Conservation (phyloP, 2,113 vertebrate genomes). For the Lagopus muta region DNA sequence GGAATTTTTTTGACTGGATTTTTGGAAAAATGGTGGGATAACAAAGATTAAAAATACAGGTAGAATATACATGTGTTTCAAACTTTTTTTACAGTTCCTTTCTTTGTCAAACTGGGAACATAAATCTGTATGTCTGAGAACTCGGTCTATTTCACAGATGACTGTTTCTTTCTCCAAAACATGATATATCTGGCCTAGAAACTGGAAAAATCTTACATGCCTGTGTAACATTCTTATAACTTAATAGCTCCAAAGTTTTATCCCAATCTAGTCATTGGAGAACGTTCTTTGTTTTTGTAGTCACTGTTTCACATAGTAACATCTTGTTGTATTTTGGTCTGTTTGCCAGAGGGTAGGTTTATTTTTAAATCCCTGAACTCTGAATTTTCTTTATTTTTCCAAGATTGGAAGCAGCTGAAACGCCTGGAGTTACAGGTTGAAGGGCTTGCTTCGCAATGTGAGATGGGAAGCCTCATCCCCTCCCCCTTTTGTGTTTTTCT, state of each 20-base stretch:
- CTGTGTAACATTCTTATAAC: slow-evolving; percentile 77
- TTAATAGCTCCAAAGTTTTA: slow-evolving; percentile 74
- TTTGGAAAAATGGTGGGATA: slow-evolving; percentile 14
- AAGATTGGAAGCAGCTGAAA: slow-evolving; percentile 88
- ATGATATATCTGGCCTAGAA: slow-evolving; percentile 70
- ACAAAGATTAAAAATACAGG: slow-evolving; percentile 19
- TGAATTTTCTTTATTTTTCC: slow-evolving; percentile 87
- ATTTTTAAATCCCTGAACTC: slow-evolving; percentile 89
- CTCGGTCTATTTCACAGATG: slow-evolving; percentile 41
- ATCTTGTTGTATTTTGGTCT: slow-evolving; percentile 87
- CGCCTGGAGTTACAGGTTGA: slow-evolving; percentile 86
- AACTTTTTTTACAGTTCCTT: slow-evolving; percentile 18
- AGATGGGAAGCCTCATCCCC: slow-evolving; percentile 77
- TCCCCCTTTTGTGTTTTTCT: slow-evolving; percentile 80
- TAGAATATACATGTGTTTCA: slow-evolving; percentile 10
- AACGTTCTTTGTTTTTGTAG: slow-evolving; percentile 85
- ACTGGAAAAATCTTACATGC: slow-evolving; percentile 77
- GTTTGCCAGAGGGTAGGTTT: slow-evolving; percentile 84
- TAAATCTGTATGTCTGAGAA: slow-evolving; percentile 12
- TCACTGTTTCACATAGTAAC: slow-evolving; percentile 83
- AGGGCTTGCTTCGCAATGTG: slow-evolving; percentile 80
- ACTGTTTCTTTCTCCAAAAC: slow-evolving; percentile 59
- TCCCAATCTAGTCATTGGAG: slow-evolving; percentile 81
- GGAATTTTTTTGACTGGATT: neutral
- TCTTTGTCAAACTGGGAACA: slow-evolving; percentile 1